These are phyloP conservation scores for Tetragonisca angustula DNA, from an alignment of 2,888 invertebrate species.

Conservation along the genomic window DNA sequence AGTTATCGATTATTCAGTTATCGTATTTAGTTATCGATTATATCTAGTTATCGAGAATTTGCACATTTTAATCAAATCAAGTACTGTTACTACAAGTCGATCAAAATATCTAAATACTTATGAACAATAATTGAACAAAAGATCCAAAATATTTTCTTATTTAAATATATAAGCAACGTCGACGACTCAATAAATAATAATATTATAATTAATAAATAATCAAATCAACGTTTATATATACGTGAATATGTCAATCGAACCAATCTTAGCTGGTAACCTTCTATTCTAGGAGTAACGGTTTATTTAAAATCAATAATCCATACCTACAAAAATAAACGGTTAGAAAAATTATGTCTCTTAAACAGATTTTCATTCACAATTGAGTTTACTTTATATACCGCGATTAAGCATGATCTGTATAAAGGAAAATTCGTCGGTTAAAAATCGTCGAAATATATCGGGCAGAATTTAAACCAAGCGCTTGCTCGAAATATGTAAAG, in stretches of 20 bases:
- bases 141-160: too few species aligned
- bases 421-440: neutral
- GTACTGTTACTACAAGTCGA: constrained; percentile 74
- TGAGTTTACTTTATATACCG: neutral
- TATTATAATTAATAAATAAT: neutral
- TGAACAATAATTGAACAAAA: too few species aligned
- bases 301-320: neutral
- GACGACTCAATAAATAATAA: too few species aligned
- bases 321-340: constrained; percentile 15
- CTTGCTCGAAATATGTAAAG: constrained; percentile 41
- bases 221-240: neutral
- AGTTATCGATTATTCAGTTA: too few species aligned
- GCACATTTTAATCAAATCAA: too few species aligned
- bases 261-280: neutral
- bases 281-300: neutral
- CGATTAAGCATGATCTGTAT: neutral
- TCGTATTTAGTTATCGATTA: too few species aligned
- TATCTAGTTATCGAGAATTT: too few species aligned
- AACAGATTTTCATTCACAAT: neutral
- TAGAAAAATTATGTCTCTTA: neutral
- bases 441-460: neutral
- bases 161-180: too few species aligned
- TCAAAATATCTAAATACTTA: neutral
- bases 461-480: constrained; percentile 41
- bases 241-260: neutral